Conservation (phyloP, 1,140 invertebrate genomes). For the Eufriesea mexicana region DNA sequence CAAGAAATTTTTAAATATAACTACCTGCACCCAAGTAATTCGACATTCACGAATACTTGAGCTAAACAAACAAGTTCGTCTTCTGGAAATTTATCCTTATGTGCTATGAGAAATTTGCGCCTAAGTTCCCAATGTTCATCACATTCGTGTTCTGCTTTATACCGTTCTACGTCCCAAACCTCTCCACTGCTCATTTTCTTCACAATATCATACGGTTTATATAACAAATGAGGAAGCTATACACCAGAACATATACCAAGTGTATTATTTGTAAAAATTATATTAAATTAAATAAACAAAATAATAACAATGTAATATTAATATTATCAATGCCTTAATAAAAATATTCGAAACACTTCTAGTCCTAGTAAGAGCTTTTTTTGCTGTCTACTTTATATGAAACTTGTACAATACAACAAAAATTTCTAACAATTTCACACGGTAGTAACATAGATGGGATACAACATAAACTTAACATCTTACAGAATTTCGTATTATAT, state of each 20-base stretch:
- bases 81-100: slow-evolving; percentile 88
- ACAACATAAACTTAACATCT: neutral
- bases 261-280: too few relatives aligned
- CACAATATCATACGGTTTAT: neutral
- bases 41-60: slow-evolving; percentile 91
- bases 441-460: neutral
- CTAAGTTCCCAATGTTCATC: slow-evolving; percentile 92
- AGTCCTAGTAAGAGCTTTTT: neutral
- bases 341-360: neutral
- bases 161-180: slow-evolving; percentile 84
- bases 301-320: neutral
- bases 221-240: neutral
- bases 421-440: neutral
- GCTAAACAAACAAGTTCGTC: slow-evolving; percentile 91
- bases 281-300: neutral
- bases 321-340: neutral
- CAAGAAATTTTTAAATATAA: slow-evolving; percentile 31
- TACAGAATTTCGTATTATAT: too few relatives aligned
- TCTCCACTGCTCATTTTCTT: slow-evolving; percentile 45
- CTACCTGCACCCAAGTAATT: slow-evolving; percentile 92
- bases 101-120: slow-evolving; percentile 87
- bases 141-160: slow-evolving; percentile 88
- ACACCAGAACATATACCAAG: too few relatives aligned
- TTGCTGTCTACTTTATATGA: neutral
- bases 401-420: neutral